Conservation (phyloP, 2,888 invertebrate genomes). For the Lordiphosa andalusiaca region DNA sequence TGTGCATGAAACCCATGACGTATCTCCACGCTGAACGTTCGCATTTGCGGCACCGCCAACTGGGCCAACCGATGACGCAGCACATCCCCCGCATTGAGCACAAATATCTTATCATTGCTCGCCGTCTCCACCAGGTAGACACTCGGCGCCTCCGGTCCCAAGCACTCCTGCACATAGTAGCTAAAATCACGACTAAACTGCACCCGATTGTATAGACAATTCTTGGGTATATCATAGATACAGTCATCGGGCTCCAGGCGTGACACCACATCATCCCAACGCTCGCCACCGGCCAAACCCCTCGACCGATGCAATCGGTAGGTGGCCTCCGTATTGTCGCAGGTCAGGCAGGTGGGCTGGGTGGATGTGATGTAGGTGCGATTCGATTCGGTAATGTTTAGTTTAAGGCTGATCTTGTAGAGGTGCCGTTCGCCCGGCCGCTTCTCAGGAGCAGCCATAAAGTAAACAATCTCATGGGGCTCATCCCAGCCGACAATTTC, state of each 20-base stretch:
- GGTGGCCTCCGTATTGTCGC: conserved; percentile 78
- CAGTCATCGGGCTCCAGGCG: conserved; percentile 65
- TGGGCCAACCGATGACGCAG: conserved; percentile 84
- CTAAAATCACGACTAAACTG: conserved; percentile 85
- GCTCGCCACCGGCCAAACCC: conserved; percentile 46
- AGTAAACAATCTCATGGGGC: conserved; percentile 87
- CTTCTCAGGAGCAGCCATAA: conserved; percentile 89
- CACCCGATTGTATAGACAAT: conserved; percentile 85
- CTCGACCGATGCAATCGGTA: conserved; percentile 67
- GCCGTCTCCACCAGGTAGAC: conserved; percentile 84
- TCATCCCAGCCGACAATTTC: conserved; percentile 90
- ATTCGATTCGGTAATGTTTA: conserved; percentile 80
- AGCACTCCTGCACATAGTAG: conserved; percentile 87
- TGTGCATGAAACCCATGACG: conserved; percentile 86
- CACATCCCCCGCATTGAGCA: conserved; percentile 86
- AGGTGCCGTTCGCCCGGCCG: conserved; percentile 91
- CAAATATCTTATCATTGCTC: conserved; percentile 83
- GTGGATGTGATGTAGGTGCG: conserved; percentile 80
- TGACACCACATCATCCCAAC: conserved; percentile 59
- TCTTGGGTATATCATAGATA: conserved; percentile 81
- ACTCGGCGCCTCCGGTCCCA: conserved; percentile 88
- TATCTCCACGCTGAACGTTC: conserved; percentile 86
- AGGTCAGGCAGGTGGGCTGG: conserved; percentile 80
- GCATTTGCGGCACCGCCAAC: conserved; percentile 88
- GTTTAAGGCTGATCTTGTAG: conserved; percentile 84